Conservation (phyloP, 2,113 vertebrate species). For the Bagarius yarrelli region DNA sequence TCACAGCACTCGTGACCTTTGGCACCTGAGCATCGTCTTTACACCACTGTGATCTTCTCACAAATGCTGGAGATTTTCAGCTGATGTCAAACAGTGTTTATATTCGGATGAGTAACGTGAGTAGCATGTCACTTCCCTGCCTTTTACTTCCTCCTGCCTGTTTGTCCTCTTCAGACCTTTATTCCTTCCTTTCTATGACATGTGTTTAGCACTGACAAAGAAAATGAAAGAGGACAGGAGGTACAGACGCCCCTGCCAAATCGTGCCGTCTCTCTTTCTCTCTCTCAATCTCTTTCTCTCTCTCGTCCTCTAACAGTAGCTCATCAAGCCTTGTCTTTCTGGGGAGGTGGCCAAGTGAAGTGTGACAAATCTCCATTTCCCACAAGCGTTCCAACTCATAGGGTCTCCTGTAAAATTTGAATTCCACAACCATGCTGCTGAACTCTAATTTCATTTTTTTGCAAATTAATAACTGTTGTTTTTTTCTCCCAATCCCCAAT, state of each 20-base stretch:
- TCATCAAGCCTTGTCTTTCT: conserved; percentile 70
- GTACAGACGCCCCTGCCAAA: conserved; percentile 46
- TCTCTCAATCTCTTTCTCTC: conserved; percentile 49
- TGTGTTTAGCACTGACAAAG: conserved; percentile 1
- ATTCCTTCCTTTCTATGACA: neutral
- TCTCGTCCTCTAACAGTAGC: conserved; percentile 64
- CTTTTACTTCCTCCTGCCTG: neutral
- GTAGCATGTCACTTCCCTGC: neutral
- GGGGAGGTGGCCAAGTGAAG: conserved; percentile 81
- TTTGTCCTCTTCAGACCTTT: neutral
- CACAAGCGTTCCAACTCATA: conserved; percentile 69
- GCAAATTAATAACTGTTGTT: conserved; percentile 80
- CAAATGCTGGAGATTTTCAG: neutral
- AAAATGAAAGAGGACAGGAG: conserved; percentile 15
- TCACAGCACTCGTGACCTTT: conserved; percentile 18
- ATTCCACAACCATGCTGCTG: conserved; percentile 67
- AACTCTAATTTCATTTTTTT: conserved; percentile 80
- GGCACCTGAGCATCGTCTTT: neutral
- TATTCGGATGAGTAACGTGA: neutral
- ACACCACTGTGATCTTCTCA: neutral
- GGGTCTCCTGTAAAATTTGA: conserved; percentile 78
- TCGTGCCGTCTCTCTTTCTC: conserved; percentile 46
- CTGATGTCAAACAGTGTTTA: conserved; percentile 5
- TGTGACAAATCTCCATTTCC: conserved; percentile 89
- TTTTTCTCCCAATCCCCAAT: conserved; percentile 60